Base-by-base conservation (phyloP, 1,140 invertebrate genomes). In the Cyclargus thomasi region DNA sequence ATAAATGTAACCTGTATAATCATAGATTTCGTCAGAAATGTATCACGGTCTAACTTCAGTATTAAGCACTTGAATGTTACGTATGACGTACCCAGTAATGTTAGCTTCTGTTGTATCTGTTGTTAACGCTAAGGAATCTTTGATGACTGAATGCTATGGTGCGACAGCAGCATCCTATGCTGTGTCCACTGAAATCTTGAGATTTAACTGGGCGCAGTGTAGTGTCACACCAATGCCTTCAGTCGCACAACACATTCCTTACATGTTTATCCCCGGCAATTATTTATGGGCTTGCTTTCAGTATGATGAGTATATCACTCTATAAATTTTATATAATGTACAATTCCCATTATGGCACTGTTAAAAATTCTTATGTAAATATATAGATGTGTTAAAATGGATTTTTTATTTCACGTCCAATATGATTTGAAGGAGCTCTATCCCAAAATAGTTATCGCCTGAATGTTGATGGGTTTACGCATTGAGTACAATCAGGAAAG, bases 281-380 rank as follows among this genome's bases (percentile, higher is more conserved):
- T 82, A 69, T 78, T 68, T 80, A 75, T 81, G 73, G 78, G 74
- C 82, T 87, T 82, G 78, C 81, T 86, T 84, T 79, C 55, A 69
- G 64, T 70, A 71, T 70, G 70, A 64, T 68, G 74, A 71, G 62
- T 71, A 79, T 79, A 78, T 84, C 80, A 78, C 81, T 85, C 80
- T 79, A 74, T 68, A 74, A 81, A 79, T 77, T 69, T 70, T 81
- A 81, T 74, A 74, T 53, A 68, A 78, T 85, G 74, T 85, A 80
- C 79, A 78, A 79, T 83, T 81, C 81, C 81, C 77, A 80, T 76
- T 85, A 86, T 85, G 78, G 84, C 85, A 88, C 86, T 88, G 87
- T 90, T 90, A 83, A 85, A 29, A 88, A 82, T 88, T 86, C 82
- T 88, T 90, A 85, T 88, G 86, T 90, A 90, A 90, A 90, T 90